Percentiles rank a stretch among this genome's conserved stretches.
Conservation (phyloP, 2,797 vertebrate genomes). For the Tapera naevia region DNA sequence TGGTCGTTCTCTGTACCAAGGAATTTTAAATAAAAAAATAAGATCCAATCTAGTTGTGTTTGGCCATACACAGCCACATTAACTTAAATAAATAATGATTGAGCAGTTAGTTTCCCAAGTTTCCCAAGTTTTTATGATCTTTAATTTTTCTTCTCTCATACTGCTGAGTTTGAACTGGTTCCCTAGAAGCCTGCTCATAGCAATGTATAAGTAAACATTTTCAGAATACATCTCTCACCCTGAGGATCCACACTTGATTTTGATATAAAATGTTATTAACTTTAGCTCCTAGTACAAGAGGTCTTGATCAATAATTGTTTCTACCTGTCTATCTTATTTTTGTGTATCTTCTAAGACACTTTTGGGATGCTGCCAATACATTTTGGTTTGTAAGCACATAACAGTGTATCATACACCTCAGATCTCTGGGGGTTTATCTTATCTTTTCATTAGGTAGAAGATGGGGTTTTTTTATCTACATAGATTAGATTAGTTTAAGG, state of each 20-base stretch:
- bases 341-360: conserved; percentile 49
- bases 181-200: neutral
- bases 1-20: neutral
- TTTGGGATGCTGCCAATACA: conserved; percentile 44
- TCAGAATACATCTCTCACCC: conserved; percentile 45
- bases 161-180: neutral
- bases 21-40: neutral
- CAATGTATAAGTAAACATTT: conserved; percentile 36
- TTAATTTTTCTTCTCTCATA: neutral
- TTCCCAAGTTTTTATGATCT: neutral
- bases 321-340: conserved; percentile 53
- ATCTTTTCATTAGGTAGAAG: conserved; percentile 42
- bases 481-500: conserved; percentile 45
- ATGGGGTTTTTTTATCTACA: neutral
- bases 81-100: neutral
- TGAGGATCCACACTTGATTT: conserved; percentile 63
- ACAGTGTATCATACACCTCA: conserved; percentile 17
- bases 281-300: conserved; percentile 60
- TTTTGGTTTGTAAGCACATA: conserved; percentile 29
- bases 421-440: conserved; percentile 39
- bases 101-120: neutral
- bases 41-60: neutral
- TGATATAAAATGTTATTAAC: conserved; percentile 74
- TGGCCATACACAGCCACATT: neutral
- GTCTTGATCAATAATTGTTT: conserved; percentile 70